These are phyloP conservation scores for Amorpha juglandis DNA, from an alignment of 2,888 invertebrate genomes.

Conservation along the genomic window DNA sequence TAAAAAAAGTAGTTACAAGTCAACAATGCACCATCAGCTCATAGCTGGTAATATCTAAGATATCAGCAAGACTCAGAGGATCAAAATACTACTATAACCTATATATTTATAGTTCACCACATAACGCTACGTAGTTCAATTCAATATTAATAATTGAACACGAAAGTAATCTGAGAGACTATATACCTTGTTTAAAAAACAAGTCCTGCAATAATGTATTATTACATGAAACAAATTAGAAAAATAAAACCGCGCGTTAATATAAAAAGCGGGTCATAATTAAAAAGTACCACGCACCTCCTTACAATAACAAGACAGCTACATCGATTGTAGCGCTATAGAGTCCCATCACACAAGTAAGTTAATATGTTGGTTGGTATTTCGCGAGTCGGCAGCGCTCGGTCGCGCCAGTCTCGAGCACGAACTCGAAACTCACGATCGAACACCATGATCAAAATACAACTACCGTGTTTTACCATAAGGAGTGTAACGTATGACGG, in stretches of 20 bases:
- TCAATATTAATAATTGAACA: background rate
- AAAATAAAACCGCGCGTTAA: background rate
- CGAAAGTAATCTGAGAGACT: background rate
- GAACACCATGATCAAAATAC: slow-evolving; percentile 77
- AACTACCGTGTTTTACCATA: slow-evolving; percentile 75
- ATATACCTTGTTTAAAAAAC: background rate
- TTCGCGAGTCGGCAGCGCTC: slow-evolving; percentile 54
- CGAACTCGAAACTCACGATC: slow-evolving; percentile 76
- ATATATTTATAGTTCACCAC: no score
- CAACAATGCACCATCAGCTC: no score
- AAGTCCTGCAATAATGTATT: background rate
- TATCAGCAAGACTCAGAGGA: no score
- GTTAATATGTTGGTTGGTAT: slow-evolving; percentile 57
- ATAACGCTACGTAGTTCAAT: no score
- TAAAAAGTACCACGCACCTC: slow-evolving; percentile 7
- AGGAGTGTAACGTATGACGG: slow-evolving; percentile 73
- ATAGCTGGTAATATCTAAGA: no score
- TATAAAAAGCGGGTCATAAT: slow-evolving; percentile 11
- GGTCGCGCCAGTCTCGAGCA: slow-evolving; percentile 39
- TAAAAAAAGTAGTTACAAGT: no score
- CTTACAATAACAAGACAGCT: slow-evolving; percentile 32
- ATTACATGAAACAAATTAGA: slow-evolving; percentile 9
- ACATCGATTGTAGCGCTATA: slow-evolving; percentile 46
- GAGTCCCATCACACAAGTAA: slow-evolving; percentile 60
- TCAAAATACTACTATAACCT: no score